Conservation (phyloP, 2,797 vertebrate genomes). For the Percopsis omiscomaycus region DNA sequence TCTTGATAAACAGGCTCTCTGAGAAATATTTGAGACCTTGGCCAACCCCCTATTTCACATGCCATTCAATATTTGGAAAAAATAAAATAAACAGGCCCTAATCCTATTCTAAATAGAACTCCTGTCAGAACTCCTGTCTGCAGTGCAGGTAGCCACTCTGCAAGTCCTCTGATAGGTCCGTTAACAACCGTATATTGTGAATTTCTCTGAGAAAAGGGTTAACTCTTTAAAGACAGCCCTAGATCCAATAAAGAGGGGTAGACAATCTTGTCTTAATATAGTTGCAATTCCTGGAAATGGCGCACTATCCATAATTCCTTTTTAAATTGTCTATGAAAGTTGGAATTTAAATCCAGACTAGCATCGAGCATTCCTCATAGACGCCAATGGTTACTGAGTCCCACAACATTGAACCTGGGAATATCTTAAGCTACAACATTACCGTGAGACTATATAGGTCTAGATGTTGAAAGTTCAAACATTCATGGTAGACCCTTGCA, state of each 20-base stretch:
- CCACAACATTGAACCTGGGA: too few species aligned
- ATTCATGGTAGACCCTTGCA: constrained; percentile 4
- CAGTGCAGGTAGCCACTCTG: background rate
- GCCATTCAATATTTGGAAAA: background rate
- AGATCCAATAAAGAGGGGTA: constrained; percentile 7
- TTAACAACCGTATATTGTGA: too few species aligned
- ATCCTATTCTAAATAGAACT: background rate
- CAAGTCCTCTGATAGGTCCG: background rate
- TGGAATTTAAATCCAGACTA: too few species aligned
- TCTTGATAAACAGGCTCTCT: too few species aligned
- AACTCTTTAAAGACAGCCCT: background rate
- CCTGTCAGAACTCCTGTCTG: background rate
- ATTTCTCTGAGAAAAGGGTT: too few species aligned
- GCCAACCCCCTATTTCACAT: background rate
- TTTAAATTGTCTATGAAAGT: background rate
- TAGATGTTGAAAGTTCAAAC: too few species aligned
- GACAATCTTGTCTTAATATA: constrained; percentile 8
- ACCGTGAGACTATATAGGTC: too few species aligned
- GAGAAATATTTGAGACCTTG: too few species aligned
- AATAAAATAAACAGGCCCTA: background rate
- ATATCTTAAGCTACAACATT: too few species aligned
- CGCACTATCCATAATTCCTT: background rate
- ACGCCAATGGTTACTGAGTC: too few species aligned
- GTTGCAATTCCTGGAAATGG: constrained; percentile 5
- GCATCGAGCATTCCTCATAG: too few species aligned